phyloP scores from a whole-genome alignment of 2,888 invertebrate genomes.

The Diachrysia chrysitis region DNA sequence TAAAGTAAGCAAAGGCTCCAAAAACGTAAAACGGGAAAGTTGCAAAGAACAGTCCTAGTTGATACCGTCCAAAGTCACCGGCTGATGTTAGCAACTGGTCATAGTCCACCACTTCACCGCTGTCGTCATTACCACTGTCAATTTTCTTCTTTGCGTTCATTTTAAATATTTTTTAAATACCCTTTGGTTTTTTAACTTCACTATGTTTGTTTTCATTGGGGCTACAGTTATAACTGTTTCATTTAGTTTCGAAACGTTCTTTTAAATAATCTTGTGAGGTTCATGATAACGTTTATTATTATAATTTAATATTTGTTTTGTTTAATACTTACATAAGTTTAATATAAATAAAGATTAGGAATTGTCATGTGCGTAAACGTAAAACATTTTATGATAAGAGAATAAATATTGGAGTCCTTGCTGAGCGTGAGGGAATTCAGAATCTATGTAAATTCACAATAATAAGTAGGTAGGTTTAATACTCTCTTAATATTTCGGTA shows the following conservation, averaged over 20 bases:
- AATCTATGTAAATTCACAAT: too few relatives aligned
- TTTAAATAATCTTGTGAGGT: constrained; percentile 26
- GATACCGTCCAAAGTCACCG: constrained; percentile 77
- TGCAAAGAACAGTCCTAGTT: constrained; percentile 69
- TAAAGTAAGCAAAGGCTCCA: constrained; percentile 72
- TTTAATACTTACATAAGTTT: constrained; percentile 19
- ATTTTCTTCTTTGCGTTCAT: constrained; percentile 23
- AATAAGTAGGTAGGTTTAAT: background rate
- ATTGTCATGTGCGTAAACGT: background rate
- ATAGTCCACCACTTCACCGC: constrained; percentile 62
- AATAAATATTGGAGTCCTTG: background rate
- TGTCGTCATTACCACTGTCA: background rate
- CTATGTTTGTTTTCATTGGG: constrained; percentile 6
- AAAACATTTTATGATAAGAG: background rate
- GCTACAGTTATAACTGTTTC: constrained; percentile 17
- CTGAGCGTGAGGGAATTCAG: too few relatives aligned
- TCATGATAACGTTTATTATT: constrained; percentile 22
- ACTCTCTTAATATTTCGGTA: background rate
- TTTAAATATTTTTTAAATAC: constrained; percentile 6
- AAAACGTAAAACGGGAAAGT: constrained; percentile 75
- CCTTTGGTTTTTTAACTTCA: background rate
- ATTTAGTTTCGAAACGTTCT: constrained; percentile 16
- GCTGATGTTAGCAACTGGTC: constrained; percentile 73
- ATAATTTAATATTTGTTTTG: constrained; percentile 17
- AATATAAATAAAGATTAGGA: constrained; percentile 7